phyloP scores from a whole-genome alignment of 2,113 vertebrate species.

The Psophia crepitans region DNA sequence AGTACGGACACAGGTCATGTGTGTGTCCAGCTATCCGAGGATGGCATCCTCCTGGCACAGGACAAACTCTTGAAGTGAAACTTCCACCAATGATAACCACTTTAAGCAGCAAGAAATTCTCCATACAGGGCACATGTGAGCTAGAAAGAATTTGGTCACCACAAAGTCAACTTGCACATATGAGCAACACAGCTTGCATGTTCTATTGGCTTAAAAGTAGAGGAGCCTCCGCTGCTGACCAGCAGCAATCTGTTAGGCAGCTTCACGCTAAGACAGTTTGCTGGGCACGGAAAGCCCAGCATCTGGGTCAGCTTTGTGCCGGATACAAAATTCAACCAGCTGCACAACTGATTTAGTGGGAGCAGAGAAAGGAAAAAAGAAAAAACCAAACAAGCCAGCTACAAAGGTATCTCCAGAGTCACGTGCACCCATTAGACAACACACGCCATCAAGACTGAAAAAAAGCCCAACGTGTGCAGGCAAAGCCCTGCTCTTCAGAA shows the following conservation, averaged over 20 bases:
- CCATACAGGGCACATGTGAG: background rate
- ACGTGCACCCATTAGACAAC: accelerated
- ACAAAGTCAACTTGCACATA: background rate
- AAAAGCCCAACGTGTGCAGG: background rate
- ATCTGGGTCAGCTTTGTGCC: background rate
- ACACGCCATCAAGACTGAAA: too few species aligned
- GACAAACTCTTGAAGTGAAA: background rate
- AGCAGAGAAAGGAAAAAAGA: background rate
- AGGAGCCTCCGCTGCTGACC: background rate
- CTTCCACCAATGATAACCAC: background rate
- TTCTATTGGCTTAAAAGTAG: background rate
- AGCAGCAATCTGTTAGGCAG: background rate
- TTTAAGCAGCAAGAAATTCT: background rate
- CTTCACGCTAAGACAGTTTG: background rate
- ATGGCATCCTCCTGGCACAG: background rate
- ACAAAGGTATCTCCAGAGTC: background rate
- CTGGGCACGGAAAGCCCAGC: background rate
- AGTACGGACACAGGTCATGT: too few species aligned
- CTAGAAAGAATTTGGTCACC: background rate
- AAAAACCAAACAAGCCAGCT: background rate
- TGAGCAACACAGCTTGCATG: background rate
- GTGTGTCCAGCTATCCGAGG: background rate
- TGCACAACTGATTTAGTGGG: background rate
- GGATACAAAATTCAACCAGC: background rate
- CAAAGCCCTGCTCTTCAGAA: background rate